phyloP scores from a whole-genome alignment of 2,113 vertebrate genomes.

The Haliaeetus leucogaster region DNA sequence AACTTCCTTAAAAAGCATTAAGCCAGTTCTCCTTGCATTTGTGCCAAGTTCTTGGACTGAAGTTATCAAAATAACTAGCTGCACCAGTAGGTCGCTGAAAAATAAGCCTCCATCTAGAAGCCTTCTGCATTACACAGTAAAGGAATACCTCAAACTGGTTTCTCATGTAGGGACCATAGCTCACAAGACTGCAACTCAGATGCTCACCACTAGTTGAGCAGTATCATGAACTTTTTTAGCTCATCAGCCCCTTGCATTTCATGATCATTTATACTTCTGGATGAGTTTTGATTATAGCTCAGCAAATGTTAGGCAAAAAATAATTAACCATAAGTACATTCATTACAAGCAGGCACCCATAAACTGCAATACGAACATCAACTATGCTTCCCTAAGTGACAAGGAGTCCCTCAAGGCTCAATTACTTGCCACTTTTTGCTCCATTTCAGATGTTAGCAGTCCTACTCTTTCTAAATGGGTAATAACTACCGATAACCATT shows the following conservation, averaged over 20 bases:
- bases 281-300: slow-evolving; percentile 50
- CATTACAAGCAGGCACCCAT: slow-evolving; percentile 40
- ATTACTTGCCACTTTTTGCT: slow-evolving; percentile 63
- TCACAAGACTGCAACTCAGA: not conserved
- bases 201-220: not conserved
- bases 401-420: slow-evolving; percentile 60
- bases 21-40: not conserved
- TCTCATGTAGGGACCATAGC: not conserved
- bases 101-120: not conserved
- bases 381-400: slow-evolving; percentile 35
- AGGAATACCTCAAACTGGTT: not conserved
- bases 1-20: not conserved
- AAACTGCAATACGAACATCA: slow-evolving; percentile 54
- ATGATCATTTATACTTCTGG: not conserved
- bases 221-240: not conserved
- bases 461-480: slow-evolving; percentile 22
- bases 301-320: slow-evolving; percentile 33
- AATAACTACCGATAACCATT: slow-evolving; percentile 50
- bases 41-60: not conserved
- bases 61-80: not conserved
- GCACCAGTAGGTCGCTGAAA: not conserved
- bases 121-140: not conserved
- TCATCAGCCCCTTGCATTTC: not conserved
- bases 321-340: slow-evolving; percentile 40
- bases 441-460: slow-evolving; percentile 61